Base-by-base conservation (phyloP, 2,113 vertebrate genomes). In the Shinisaurus crocodilurus region DNA sequence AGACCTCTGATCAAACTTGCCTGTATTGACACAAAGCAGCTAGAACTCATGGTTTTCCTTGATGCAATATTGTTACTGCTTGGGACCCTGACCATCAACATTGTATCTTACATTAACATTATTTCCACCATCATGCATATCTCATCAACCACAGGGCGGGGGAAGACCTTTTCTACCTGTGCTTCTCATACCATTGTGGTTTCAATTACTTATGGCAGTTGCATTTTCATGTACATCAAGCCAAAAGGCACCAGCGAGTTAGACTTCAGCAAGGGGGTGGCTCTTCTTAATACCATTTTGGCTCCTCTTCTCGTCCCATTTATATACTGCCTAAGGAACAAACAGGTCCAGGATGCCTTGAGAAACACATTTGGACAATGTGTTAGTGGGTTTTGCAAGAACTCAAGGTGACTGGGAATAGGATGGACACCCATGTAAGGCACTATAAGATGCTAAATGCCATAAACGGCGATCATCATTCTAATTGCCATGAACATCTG, bases 171-270 rank as follows among this genome's bases (percentile, higher is more conserved):
- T 77, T 76, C 57, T 5, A 88, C 77, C 57, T 82, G 81, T 60
- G 13, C 37, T 8, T 84, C 74, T 29, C 90, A 88, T 32, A 34
- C 72, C 70, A 85, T 10, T 12, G 34, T 88, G 34, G 34, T 85
- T 48, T 79, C 48, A 48, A 79, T 88, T 48, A 75, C 63, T 29
- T 88, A 63, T 1, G 32, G 81, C 27, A 91, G 79, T 40, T 87
- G 90, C 63, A 88, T 91, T 74, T 88, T 91, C 72, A 70, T 88
- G 23, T 88, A 79, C 27, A 45, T 72, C 54, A 91, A 86, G 5
- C 86, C 74, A 45, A 40, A 25, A 79, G 29, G 50, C 6, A 2
- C 16, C 29, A 50, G 34, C 9, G 16, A 8, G 0, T n/a, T 91
- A 13, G 81, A 88, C 32, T 1, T 85, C 12, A 74, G 54, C 48